Evolutionary conservation across 2,113 vertebrate species (phyloP).

Genomic region (Catagonus wagneri): DNA sequence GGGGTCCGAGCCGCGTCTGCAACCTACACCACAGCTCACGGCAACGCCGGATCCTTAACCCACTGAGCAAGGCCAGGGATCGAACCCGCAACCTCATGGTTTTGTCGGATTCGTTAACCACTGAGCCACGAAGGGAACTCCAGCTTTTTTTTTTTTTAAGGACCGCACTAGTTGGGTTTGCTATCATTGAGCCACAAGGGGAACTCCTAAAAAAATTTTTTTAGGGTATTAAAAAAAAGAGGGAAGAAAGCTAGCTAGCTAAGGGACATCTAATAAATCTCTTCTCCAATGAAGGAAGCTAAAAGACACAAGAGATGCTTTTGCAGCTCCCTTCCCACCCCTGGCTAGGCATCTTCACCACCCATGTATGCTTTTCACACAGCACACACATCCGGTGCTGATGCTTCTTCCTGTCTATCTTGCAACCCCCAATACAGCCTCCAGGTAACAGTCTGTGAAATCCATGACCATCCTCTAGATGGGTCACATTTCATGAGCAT

Average conservation of each 20-base stretch:
- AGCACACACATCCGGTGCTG: rapidly evolving
- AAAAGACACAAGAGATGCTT: not conserved
- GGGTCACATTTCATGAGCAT: not conserved
- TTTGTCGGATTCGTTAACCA: too few species aligned
- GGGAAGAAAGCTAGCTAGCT: not conserved
- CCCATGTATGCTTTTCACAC: not conserved
- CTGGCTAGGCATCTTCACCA: too few species aligned
- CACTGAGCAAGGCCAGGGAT: too few species aligned
- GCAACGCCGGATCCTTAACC: too few species aligned
- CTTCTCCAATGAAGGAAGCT: not conserved
- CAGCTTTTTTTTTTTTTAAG: too few species aligned
- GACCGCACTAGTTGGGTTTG: too few species aligned
- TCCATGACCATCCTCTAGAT: not conserved
- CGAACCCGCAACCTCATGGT: too few species aligned
- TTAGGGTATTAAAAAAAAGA: not conserved
- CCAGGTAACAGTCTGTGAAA: not conserved
- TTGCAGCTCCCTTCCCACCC: rapidly evolving
- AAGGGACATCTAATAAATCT: not conserved
- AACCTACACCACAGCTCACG: too few species aligned
- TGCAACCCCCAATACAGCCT: not conserved
- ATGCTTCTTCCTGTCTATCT: not conserved
- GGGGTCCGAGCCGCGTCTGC: too few species aligned
- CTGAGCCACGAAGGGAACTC: too few species aligned
- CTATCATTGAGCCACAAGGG: too few species aligned
- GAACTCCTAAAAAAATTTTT: not conserved